A percentile compares a stretch with the other conserved stretches of the same genome.
These are phyloP conservation scores for Drosophila burlai DNA, from an alignment of 1,140 invertebrate genomes.

Conservation along the genomic window DNA sequence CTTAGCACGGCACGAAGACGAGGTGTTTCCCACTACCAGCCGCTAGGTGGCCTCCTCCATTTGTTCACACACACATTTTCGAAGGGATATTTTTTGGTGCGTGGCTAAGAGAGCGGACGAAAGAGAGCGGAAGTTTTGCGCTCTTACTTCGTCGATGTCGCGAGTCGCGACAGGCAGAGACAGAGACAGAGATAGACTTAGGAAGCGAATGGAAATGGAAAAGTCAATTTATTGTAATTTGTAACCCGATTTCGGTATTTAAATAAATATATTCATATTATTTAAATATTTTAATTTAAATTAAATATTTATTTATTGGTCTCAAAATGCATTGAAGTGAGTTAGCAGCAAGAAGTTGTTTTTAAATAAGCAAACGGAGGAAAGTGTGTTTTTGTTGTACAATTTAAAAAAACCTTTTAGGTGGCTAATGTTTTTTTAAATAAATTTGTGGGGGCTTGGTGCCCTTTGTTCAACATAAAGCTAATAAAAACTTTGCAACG, in stretches of 20 bases:
- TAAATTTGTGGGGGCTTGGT: no score
- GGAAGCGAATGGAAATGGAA: background rate
- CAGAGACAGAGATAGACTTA: background rate
- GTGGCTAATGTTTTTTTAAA: no score
- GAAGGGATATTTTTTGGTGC: constrained; percentile 1
- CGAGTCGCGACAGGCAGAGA: background rate
- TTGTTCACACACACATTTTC: background rate
- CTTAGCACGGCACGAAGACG: no score
- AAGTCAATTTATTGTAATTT: background rate
- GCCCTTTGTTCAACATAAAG: no score
- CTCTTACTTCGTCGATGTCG: background rate
- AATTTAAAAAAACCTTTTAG: no score
- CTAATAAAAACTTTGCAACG: no score
- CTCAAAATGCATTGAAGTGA: no score
- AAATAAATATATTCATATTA: no score
- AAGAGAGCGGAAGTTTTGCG: background rate
- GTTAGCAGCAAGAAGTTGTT: no score
- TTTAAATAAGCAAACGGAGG: no score
- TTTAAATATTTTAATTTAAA: background rate
- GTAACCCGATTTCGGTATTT: no score
- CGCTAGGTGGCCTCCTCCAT: constrained; percentile 1
- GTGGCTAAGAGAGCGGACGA: background rate
- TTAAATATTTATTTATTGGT: background rate
- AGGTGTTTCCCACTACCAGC: background rate
- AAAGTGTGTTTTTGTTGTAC: no score